Conservation (phyloP, 92 coral and sea anemone species). For the Zoanthus sociatus region DNA sequence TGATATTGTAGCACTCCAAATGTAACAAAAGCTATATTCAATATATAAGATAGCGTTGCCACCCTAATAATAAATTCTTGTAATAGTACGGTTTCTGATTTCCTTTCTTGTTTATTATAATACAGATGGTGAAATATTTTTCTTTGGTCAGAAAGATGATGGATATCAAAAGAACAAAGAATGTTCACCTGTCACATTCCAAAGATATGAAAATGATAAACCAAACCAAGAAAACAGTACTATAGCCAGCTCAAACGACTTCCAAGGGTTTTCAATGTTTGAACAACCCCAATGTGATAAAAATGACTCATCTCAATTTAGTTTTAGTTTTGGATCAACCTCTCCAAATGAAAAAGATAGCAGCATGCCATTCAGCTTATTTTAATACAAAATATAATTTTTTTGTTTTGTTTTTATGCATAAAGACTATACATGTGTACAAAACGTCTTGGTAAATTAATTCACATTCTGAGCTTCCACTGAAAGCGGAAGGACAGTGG, state of each 20-base stretch:
- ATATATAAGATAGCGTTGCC: too few relatives aligned
- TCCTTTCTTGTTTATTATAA: neutral
- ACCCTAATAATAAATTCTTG: neutral
- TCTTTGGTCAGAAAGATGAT: slow-evolving; percentile 28
- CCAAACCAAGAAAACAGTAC: neutral
- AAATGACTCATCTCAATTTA: slow-evolving; percentile 59
- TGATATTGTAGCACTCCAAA: too few relatives aligned
- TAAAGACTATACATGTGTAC: neutral
- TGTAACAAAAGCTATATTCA: too few relatives aligned
- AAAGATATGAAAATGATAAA: neutral
- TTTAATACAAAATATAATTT: slow-evolving; percentile 22
- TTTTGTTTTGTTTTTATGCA: neutral
- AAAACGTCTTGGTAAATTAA: neutral
- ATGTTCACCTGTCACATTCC: slow-evolving; percentile 2
- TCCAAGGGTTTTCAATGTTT: slow-evolving; percentile 70
- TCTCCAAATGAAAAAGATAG: slow-evolving; percentile 45
- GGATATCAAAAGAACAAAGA: slow-evolving; percentile 1
- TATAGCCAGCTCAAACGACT: slow-evolving; percentile 8
- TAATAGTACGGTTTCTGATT: neutral
- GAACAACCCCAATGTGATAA: slow-evolving; percentile 57
- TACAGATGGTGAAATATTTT: slow-evolving; percentile 26
- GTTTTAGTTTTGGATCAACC: slow-evolving; percentile 74
- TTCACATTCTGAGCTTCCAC: too few relatives aligned
- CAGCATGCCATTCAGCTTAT: slow-evolving; percentile 70
- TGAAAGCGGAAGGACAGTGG: too few relatives aligned